Evolutionary conservation across 2,888 invertebrate species (phyloP).

Genomic region (Nomada fabriciana): DNA sequence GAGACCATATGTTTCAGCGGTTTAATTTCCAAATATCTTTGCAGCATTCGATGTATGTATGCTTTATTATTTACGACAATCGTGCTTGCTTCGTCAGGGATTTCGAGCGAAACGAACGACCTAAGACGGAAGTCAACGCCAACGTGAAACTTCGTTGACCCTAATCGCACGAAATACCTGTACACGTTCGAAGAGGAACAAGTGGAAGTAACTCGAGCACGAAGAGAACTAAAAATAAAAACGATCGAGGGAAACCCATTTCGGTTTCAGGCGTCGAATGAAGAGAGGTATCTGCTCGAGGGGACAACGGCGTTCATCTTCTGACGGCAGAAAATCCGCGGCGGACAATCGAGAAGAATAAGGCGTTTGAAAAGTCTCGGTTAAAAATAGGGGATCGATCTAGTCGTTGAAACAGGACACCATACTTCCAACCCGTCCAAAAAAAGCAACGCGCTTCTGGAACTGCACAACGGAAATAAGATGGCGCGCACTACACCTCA

Average conservation of each 20-base stretch:
- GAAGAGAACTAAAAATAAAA: constrained; percentile 6
- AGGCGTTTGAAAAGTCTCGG: constrained; percentile 7
- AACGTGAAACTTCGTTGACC: neutral
- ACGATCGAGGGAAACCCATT: neutral
- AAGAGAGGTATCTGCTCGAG: neutral
- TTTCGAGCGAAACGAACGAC: neutral
- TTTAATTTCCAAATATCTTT: neutral
- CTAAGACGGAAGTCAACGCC: neutral
- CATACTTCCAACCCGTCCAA: constrained; percentile 47
- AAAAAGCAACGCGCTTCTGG: constrained; percentile 52
- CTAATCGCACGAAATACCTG: neutral
- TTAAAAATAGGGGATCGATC: constrained; percentile 30
- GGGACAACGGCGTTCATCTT: neutral
- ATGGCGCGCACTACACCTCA: constrained; percentile 44
- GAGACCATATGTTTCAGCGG: constrained; percentile 2
- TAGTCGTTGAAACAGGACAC: constrained; percentile 57
- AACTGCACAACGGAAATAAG: constrained; percentile 32
- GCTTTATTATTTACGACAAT: neutral
- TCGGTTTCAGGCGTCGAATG: neutral
- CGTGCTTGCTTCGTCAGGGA: too few species aligned
- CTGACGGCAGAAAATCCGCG: neutral
- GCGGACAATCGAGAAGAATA: neutral
- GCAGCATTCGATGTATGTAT: neutral
- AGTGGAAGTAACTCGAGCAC: too few species aligned
- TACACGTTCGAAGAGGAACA: neutral